Base-by-base conservation (phyloP, 2,888 invertebrate species). In the Drosophila recens region DNA sequence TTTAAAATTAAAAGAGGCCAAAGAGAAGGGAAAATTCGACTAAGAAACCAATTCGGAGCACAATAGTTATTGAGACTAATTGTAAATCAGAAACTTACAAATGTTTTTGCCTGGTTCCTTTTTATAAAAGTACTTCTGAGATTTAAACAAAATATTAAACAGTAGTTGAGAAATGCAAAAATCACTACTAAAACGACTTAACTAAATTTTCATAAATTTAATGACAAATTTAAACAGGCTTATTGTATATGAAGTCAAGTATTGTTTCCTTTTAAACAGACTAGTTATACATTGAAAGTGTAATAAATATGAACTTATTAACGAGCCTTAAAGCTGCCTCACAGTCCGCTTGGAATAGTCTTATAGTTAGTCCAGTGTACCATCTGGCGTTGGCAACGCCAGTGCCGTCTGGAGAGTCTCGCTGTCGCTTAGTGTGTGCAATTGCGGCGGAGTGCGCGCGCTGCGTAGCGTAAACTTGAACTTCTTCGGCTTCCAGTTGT, bases 401-500 rank as follows among this genome's bases (percentile, higher is more conserved):
- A 92, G 75, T 15, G 85, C 84, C 42, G 76, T 77, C 38, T 75
- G 74, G 9, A 92, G 61, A 1, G 89, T 88, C 27, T 90, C 84
- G 57, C 92, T 90, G 1, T 76, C 85, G 17, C 30, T 49, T 5
- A 92, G 65, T 6, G 75, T 87, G 1, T 89, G 91, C 17, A 79
- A 34, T 15, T 68, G 52, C 0, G 90, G 82, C 2, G 86, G 79
- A 27, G 72, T 71, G 3, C 36, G 9, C 38, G 86, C 82, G 77
- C 93, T 93, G 51, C 91, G 91, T 43, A 94, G 89, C 68, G 93
- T 85, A 23, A 94, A 85, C 77, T 94, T 92, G 9, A 94, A 93
- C n/a, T 92, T 93, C 89, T 95, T 95, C 23, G 95, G 94, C 91
- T 95, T 95, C 95, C 95, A 96, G 86, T 95, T 95, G 85, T 95